These are phyloP conservation scores for Diplogasteroides magnus DNA, from an alignment of 1,140 invertebrate species.

Conservation along the genomic window DNA sequence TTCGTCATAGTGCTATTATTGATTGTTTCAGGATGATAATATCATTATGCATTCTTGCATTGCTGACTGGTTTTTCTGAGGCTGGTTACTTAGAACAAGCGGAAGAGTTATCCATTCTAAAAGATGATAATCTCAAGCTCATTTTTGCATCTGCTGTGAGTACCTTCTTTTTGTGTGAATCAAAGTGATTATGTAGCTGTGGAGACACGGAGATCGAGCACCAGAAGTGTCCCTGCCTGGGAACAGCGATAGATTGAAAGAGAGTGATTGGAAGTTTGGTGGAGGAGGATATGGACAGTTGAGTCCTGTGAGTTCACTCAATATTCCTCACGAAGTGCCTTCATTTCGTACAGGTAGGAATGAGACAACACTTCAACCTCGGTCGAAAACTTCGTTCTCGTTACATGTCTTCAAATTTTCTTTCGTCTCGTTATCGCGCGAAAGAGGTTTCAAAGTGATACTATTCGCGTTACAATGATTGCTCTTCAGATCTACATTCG, in stretches of 20 bases:
- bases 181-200: too few species aligned
- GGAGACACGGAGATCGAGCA: neutral
- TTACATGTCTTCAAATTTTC: constrained; percentile 15
- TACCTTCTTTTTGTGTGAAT: too few species aligned
- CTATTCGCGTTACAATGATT: too few species aligned
- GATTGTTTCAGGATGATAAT: too few species aligned
- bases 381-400: constrained; percentile 26
- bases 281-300: neutral
- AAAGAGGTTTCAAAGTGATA: too few species aligned
- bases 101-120: too few species aligned
- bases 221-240: neutral
- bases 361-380: constrained; percentile 32
- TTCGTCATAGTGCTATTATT: too few species aligned
- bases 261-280: neutral
- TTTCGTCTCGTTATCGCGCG: constrained; percentile 5
- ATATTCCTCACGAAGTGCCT: neutral
- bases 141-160: too few species aligned
- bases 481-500: constrained; percentile 19
- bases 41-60: too few species aligned
- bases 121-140: too few species aligned
- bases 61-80: too few species aligned
- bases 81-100: too few species aligned
- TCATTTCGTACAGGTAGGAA: constrained; percentile 24
- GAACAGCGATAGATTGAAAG: neutral
- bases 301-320: neutral